Evolutionary conservation across 2,113 vertebrate species (phyloP).

Genomic region (Ursus arctos): DNA sequence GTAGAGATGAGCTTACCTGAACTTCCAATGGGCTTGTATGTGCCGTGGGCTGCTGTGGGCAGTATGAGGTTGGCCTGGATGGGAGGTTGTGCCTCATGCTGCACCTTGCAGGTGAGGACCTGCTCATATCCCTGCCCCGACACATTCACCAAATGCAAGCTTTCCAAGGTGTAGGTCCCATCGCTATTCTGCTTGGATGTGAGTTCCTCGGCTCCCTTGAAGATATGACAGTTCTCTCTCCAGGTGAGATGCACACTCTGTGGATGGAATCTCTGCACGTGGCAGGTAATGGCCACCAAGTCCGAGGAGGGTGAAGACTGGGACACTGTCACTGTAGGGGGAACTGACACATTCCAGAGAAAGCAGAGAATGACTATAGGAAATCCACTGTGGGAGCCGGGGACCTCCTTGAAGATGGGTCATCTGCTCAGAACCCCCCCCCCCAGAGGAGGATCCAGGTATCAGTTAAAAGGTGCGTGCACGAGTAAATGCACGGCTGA

Average conservation of each 20-base stretch:
- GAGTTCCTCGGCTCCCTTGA: background rate
- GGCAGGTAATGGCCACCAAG: slow-evolving; percentile 53
- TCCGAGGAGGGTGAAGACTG: background rate
- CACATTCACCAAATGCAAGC: background rate
- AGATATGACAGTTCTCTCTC: slow-evolving; percentile 10
- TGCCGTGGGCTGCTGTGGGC: background rate
- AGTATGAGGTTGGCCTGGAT: slow-evolving; percentile 52
- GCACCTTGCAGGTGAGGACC: slow-evolving; percentile 55
- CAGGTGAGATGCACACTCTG: slow-evolving; percentile 33
- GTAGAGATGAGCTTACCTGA: slow-evolving; percentile 33
- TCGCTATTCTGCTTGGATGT: background rate
- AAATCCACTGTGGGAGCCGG: background rate
- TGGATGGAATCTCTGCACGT: slow-evolving; percentile 58
- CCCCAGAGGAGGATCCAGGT: background rate
- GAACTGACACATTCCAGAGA: slow-evolving; percentile 43
- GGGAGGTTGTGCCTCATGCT: slow-evolving; percentile 49
- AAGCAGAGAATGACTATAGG: slow-evolving; percentile 9
- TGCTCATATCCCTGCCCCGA: background rate
- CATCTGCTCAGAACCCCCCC: background rate
- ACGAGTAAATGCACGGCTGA: background rate
- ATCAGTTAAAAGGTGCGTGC: background rate
- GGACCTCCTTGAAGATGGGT: background rate
- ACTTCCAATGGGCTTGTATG: background rate
- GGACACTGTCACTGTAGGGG: slow-evolving; percentile 52
- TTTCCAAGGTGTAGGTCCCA: slow-evolving; percentile 24